A percentile compares a stretch with the other conserved stretches of the same genome.
Conservation (phyloP, 2,797 vertebrate species). For the Lepilemur septentrionalis region DNA sequence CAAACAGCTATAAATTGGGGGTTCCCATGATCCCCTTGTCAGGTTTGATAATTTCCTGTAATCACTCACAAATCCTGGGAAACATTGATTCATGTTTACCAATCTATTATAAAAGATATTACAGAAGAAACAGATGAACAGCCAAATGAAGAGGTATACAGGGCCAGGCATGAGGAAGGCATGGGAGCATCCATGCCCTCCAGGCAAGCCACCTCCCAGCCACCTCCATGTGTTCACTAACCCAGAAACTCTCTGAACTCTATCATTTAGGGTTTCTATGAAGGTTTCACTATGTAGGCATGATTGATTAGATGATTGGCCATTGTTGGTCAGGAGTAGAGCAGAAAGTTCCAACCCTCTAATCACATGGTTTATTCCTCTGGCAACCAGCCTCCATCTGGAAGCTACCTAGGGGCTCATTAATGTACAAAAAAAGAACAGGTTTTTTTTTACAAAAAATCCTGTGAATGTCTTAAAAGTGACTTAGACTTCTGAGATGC, state of each 20-base stretch:
- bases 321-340: not conserved
- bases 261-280: not conserved
- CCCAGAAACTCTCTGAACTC: not conserved
- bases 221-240: not conserved
- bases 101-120: not conserved
- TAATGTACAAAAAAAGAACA: not conserved
- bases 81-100: not conserved
- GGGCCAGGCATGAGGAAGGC: not conserved
- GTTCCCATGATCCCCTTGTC: not conserved
- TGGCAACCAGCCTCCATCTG: not conserved
- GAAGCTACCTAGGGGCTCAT: not conserved
- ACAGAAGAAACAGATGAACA: not conserved
- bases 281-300: not conserved
- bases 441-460: not conserved
- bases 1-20: not conserved
- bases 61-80: not conserved
- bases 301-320: not conserved
- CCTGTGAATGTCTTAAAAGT: constrained; percentile 7
- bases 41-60: not conserved
- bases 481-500: not conserved
- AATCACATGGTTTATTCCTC: not conserved
- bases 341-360: not conserved
- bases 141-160: not conserved
- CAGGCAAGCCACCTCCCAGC: not conserved
- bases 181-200: not conserved